phyloP scores from a whole-genome alignment of 2,113 vertebrate species.

The Mungos mungo region DNA sequence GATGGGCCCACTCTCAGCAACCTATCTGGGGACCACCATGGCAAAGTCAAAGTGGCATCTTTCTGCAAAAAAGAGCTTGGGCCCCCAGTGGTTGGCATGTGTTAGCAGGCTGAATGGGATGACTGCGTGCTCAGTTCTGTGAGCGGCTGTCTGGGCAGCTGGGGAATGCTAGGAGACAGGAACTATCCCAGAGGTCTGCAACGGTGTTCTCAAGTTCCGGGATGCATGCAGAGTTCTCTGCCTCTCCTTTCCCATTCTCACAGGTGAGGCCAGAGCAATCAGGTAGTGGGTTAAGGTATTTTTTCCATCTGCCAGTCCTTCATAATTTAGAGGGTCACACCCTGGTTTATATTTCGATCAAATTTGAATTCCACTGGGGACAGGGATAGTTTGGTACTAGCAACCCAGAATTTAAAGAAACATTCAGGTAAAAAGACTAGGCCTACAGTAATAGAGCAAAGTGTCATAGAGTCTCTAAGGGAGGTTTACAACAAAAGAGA shows the following conservation, averaged over 20 bases:
- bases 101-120: conserved; percentile 97
- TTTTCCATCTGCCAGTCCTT: neutral
- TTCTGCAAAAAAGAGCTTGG: conserved; percentile 92
- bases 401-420: conserved; percentile 1
- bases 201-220: neutral
- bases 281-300: neutral
- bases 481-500: neutral
- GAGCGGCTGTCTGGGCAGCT: conserved; percentile 93
- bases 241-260: fast-evolving
- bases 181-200: fast-evolving
- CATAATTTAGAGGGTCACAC: neutral
- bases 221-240: neutral
- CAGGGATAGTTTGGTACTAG: neutral
- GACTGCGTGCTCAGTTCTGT: conserved; percentile 94
- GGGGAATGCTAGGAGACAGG: neutral
- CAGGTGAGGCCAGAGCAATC: neutral
- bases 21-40: conserved; percentile 89
- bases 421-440: neutral
- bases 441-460: neutral
- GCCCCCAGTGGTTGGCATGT: conserved; percentile 89
- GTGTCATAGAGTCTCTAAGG: neutral
- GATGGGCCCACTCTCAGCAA: conserved; percentile 90
- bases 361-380: neutral
- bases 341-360: conserved; percentile 2
- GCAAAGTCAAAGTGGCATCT: conserved; percentile 89